Evolutionary conservation across 2,113 vertebrate species (phyloP).

Genomic region (Sebastes fasciatus): DNA sequence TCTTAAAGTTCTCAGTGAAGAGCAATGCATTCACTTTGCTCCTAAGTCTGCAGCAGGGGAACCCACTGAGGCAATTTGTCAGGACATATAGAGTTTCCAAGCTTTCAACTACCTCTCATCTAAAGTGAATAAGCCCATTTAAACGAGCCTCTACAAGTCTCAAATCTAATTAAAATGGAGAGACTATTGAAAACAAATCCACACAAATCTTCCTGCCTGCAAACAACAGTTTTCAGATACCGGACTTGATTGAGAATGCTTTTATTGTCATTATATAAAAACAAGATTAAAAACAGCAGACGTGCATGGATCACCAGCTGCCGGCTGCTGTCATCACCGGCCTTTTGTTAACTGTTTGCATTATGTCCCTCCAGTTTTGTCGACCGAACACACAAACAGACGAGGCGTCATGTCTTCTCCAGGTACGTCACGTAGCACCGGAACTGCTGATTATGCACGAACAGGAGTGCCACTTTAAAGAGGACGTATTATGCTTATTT

Average conservation of each 20-base stretch:
- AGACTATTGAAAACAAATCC: constrained; percentile 45
- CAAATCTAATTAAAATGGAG: constrained; percentile 45
- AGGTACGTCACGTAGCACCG: constrained; percentile 62
- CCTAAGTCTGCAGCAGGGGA: constrained; percentile 18
- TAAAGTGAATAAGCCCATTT: constrained; percentile 43
- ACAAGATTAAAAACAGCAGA: constrained; percentile 11
- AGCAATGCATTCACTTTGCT: constrained; percentile 57
- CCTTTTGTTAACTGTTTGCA: constrained; percentile 40
- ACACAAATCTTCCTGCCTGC: constrained; percentile 4
- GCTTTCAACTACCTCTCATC: constrained; percentile 59
- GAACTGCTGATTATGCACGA: constrained; percentile 10
- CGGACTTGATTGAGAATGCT: constrained; percentile 7
- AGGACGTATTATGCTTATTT: no score
- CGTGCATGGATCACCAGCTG: constrained; percentile 6
- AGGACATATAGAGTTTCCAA: constrained; percentile 52
- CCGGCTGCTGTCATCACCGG: neutral
- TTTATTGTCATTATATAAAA: neutral
- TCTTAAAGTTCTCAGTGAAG: constrained; percentile 58
- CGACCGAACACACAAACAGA: constrained; percentile 51
- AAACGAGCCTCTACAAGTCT: constrained; percentile 23
- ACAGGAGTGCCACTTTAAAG: no score
- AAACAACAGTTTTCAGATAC: constrained; percentile 3
- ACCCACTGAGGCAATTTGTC: constrained; percentile 54
- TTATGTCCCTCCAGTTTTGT: constrained; percentile 57
- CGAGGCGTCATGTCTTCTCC: constrained; percentile 78